Conservation (phyloP, 2,888 invertebrate species). For the Dolichopus griseipennis region DNA sequence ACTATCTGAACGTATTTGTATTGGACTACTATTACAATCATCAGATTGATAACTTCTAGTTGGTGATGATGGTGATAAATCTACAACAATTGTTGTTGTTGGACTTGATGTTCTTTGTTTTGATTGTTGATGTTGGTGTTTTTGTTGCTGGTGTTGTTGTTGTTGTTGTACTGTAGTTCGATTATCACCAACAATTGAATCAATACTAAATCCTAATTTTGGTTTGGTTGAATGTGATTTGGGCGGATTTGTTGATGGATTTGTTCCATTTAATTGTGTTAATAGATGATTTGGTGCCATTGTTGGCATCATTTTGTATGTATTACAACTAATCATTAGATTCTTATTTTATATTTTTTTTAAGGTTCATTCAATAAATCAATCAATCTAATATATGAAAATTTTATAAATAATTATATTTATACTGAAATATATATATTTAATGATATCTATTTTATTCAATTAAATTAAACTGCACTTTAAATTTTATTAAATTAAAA, state of each 20-base stretch:
- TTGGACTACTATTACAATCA: neutral
- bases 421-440: too few species aligned
- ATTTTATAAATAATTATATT: too few species aligned
- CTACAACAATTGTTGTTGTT: neutral
- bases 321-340: slow-evolving; percentile 43
- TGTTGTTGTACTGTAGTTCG: slow-evolving; percentile 32
- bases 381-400: too few species aligned
- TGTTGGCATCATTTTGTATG: slow-evolving; percentile 67
- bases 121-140: slow-evolving; percentile 24
- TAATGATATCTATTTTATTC: too few species aligned
- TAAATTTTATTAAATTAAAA: too few species aligned
- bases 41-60: slow-evolving; percentile 16
- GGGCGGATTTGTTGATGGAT: slow-evolving; percentile 14
- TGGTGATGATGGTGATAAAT: slow-evolving; percentile 22
- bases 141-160: slow-evolving; percentile 16
- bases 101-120: slow-evolving; percentile 20
- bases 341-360: slow-evolving; percentile 2
- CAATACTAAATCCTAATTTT: slow-evolving; percentile 90
- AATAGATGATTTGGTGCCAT: slow-evolving; percentile 58
- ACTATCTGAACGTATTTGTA: neutral
- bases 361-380: neutral
- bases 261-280: slow-evolving; percentile 14
- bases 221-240: slow-evolving; percentile 55
- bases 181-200: slow-evolving; percentile 71
- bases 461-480: too few species aligned